Evolutionary conservation across 2,888 invertebrate genomes (phyloP), one percentile per base, ranked within the genome.

Genomic region (Craniophora ligustri): DNA sequence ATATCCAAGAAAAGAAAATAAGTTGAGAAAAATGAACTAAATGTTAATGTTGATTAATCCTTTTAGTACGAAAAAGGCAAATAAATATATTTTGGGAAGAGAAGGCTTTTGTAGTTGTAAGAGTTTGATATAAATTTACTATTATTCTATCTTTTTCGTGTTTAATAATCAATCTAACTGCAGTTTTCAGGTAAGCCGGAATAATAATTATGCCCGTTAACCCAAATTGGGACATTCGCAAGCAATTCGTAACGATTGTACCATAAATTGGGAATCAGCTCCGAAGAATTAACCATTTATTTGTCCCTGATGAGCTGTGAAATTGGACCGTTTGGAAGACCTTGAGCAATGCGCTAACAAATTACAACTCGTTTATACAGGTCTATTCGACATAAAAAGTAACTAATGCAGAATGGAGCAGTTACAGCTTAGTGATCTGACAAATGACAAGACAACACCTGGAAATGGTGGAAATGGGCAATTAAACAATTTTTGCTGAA

Each of bases 171-270:
- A 8, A 8, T 7, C 8, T 5, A 40, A 6, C 16, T 30, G 16
- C 15, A 8, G 10, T 11, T 10, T 34, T 28, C 11, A 35, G 14
- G 6, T 4, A 18, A 58, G 32, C 15, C 7, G 13, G 23, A 13
- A 50, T 58, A 13, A 50, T 58, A 57, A 49, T 31, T 28, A 13
- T 31, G 8, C 8, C 15, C 15, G 30, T 36, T 30, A 13, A 47
- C 35, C 30, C 35, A 58, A 57, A 58, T 49, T 31, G 19, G 36
- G 50, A 36, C 30, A 36, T 30, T 26, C 26, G 30, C 36, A 41
- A 15, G 21, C 19, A n/a, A 28, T 8, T 15, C 28, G 13, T 30
- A 54, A 18, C n/a, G 19, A 42, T 16, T 35, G n/a, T 21, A 31
- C 31, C 26, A 26, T 57, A 19, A 49, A 58, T 36, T 49, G 34